Percentiles rank a stretch among this genome's conserved stretches.
Evolutionary conservation across 92 coral and sea anemone genomes (phyloP).

Genomic region (Palythoa grandis): DNA sequence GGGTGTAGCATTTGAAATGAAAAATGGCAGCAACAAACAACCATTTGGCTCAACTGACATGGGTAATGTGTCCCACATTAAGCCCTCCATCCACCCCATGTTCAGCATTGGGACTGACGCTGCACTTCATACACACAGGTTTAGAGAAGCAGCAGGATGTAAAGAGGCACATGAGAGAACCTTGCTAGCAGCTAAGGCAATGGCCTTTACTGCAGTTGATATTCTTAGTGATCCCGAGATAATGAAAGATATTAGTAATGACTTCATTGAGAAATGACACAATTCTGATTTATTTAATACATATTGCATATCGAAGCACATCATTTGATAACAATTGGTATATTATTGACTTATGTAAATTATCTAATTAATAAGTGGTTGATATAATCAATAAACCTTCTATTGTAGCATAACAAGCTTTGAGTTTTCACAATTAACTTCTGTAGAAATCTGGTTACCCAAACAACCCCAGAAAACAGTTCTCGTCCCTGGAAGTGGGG

Average conservation of each 20-base stretch:
- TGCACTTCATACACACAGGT: slow-evolving; percentile 51
- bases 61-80: slow-evolving; percentile 59
- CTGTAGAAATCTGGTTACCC: too few species aligned
- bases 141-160: slow-evolving; percentile 52
- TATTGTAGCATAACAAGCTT: too few species aligned
- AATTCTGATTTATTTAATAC: background rate
- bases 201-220: slow-evolving; percentile 63
- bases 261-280: slow-evolving; percentile 29
- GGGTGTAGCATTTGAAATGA: slow-evolving; percentile 68
- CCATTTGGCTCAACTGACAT: slow-evolving; percentile 64
- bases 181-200: slow-evolving; percentile 60
- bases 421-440: too few species aligned
- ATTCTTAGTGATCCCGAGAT: slow-evolving; percentile 50
- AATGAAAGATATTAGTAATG: slow-evolving; percentile 42
- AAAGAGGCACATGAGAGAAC: slow-evolving; percentile 53
- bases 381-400: too few species aligned
- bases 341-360: too few species aligned
- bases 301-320: too few species aligned
- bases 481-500: too few species aligned
- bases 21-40: slow-evolving; percentile 43
- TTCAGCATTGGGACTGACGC: slow-evolving; percentile 51
- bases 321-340: too few species aligned
- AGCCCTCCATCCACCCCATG: slow-evolving; percentile 62
- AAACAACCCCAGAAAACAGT: too few species aligned
- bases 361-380: too few species aligned